A percentile compares a stretch with the other conserved stretches of the same genome.
These are phyloP conservation scores for Blastobasis lacticolella DNA, from an alignment of 2,888 invertebrate species.

Conservation along the genomic window DNA sequence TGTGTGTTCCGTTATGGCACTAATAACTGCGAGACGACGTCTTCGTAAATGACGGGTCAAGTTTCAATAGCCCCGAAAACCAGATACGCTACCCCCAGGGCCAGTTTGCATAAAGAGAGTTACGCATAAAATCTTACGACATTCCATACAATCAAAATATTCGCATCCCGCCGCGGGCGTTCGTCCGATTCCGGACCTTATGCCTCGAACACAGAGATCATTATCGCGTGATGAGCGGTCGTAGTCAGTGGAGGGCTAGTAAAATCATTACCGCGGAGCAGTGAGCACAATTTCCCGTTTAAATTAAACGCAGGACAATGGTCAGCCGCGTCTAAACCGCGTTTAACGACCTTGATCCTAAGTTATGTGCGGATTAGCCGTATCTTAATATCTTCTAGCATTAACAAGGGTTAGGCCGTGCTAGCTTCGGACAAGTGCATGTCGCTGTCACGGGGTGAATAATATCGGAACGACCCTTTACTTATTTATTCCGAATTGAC, in stretches of 20 bases:
- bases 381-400: slow-evolving; percentile 65
- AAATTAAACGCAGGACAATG: slow-evolving; percentile 72
- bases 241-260: slow-evolving; percentile 34
- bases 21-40: slow-evolving; percentile 34
- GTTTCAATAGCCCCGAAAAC: slow-evolving; percentile 65
- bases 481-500: no score
- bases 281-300: slow-evolving; percentile 44
- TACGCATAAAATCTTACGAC: slow-evolving; percentile 70
- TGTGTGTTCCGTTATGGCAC: slow-evolving; percentile 30
- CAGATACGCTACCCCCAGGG: slow-evolving; percentile 62
- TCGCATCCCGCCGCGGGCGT: no score
- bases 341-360: slow-evolving; percentile 63
- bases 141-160: slow-evolving; percentile 24
- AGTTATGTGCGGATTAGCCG: slow-evolving; percentile 71
- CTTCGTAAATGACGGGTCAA: slow-evolving; percentile 44
- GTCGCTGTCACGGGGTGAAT: no score
- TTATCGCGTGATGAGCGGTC: not conserved
- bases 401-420: slow-evolving; percentile 36
- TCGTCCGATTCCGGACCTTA: no score
- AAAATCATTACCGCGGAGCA: slow-evolving; percentile 57
- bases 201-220: no score
- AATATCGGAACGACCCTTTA: no score
- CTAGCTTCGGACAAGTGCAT: slow-evolving; percentile 10
- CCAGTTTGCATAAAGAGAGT: slow-evolving; percentile 64
- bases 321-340: slow-evolving; percentile 55